Conservation (phyloP, 2,113 vertebrate genomes). For the Salvelinus alpinus region DNA sequence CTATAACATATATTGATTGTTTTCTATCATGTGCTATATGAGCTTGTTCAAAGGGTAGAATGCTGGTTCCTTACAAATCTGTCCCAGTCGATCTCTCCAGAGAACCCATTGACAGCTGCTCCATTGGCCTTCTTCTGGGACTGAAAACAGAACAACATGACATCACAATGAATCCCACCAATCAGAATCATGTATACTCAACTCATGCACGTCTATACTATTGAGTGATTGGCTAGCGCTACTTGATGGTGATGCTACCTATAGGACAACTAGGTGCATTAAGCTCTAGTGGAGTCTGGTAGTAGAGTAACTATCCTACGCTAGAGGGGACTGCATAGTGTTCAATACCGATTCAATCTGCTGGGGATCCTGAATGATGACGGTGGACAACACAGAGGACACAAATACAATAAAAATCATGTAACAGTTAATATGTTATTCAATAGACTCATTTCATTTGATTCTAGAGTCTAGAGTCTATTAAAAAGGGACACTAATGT, state of each 20-base stretch:
- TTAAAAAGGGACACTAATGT: not conserved
- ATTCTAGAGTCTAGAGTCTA: not conserved
- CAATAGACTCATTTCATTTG: not conserved
- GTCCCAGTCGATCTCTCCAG: slow-evolving; percentile 96
- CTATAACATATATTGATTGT: not conserved
- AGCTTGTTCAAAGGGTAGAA: not conserved
- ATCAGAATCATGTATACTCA: slow-evolving; percentile 4
- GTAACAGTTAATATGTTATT: not conserved
- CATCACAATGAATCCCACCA: slow-evolving; percentile 14
- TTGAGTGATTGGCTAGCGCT: not conserved
- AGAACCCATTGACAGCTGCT: slow-evolving; percentile 89
- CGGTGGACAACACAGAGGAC: slow-evolving; percentile 43
- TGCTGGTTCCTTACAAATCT: slow-evolving; percentile 88
- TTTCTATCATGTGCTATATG: not conserved
- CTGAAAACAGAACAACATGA: slow-evolving; percentile 36
- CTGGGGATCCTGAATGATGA: slow-evolving; percentile 64
- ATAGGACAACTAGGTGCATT: not conserved
- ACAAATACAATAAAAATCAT: slow-evolving; percentile 13
- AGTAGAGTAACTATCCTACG: slow-evolving; percentile 34
- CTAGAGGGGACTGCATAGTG: slow-evolving; percentile 28
- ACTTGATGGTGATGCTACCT: not conserved
- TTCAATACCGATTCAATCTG: slow-evolving; percentile 72
- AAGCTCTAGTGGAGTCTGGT: not conserved
- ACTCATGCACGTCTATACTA: not conserved
- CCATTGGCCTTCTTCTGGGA: slow-evolving; percentile 92